phyloP scores from a whole-genome alignment of 2,888 invertebrate species.

The Drosophila picticornis region DNA sequence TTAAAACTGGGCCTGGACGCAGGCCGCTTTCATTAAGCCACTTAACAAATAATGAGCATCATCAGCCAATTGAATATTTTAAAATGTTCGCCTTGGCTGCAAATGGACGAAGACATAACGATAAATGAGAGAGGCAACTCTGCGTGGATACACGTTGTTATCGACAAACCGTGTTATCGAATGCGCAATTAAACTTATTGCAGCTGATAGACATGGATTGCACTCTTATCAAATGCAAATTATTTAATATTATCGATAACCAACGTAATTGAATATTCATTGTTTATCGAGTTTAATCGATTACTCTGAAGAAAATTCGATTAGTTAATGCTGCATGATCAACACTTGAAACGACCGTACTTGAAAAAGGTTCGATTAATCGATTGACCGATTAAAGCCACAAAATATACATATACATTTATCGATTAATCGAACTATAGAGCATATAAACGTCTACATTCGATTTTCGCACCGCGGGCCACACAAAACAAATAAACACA shows the following conservation, averaged over 20 bases:
- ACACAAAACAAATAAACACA: background rate
- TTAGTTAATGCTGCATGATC: background rate
- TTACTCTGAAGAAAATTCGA: background rate
- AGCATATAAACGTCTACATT: background rate
- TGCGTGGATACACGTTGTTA: background rate
- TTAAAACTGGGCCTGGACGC: constrained; percentile 12
- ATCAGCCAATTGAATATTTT: constrained; percentile 74
- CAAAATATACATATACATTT: background rate
- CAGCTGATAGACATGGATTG: background rate
- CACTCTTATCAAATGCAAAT: background rate
- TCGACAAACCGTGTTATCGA: constrained; percentile 8
- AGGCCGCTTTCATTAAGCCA: constrained; percentile 75
- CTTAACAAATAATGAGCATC: constrained; percentile 81
- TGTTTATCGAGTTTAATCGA: background rate
- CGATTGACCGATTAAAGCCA: background rate
- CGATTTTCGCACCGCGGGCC: background rate
- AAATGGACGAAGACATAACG: background rate
- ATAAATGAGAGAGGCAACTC: background rate
- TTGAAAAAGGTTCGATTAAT: background rate
- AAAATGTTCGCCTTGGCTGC: constrained; percentile 41
- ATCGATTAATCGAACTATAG: background rate
- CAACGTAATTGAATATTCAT: background rate
- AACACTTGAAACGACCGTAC: background rate
- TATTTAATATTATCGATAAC: background rate
- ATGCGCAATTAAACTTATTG: background rate